Conservation (phyloP, 2,797 vertebrate genomes). For the Microctenopoma stevenorrisi region DNA sequence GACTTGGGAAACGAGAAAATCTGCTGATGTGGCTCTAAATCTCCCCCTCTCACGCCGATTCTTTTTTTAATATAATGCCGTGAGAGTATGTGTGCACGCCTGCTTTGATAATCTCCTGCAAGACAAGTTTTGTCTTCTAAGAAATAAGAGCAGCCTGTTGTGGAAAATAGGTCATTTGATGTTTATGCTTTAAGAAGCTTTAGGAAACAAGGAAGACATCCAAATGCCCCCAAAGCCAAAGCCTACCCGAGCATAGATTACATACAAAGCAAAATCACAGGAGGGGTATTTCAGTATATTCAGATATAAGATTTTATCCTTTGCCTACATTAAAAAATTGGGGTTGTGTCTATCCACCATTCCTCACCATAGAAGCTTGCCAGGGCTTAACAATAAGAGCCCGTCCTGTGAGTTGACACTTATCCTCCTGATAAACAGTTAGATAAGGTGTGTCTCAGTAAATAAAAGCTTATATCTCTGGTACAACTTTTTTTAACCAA, state of each 20-base stretch:
- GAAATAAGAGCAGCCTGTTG: conserved; percentile 13
- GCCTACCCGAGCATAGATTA: conserved; percentile 15
- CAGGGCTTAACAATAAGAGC: background rate
- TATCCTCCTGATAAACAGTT: conserved; percentile 18
- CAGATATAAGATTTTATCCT: conserved; percentile 11
- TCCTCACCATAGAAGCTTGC: too few relatives aligned
- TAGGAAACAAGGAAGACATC: conserved; percentile 23
- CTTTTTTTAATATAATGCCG: conserved; percentile 20
- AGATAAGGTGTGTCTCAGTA: conserved; percentile 17
- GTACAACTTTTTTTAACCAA: too few relatives aligned
- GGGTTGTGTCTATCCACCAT: background rate
- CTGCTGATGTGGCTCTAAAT: conserved; percentile 32
- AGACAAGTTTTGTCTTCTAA: conserved; percentile 28
- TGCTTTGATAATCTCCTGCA: conserved; percentile 27
- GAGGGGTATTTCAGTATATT: background rate
- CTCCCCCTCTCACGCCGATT: conserved; percentile 20
- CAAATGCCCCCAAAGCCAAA: conserved; percentile 26
- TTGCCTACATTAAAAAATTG: background rate
- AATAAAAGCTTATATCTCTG: conserved; percentile 2
- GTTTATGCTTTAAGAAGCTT: conserved; percentile 47
- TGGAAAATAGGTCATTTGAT: conserved; percentile 51
- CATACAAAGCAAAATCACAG: conserved; percentile 14
- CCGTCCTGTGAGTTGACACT: conserved; percentile 4
- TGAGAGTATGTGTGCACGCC: background rate
- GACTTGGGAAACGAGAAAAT: conserved; percentile 18